Evolutionary conservation across 2,113 vertebrate species (phyloP), one percentile per base, ranked within the genome.

Genomic region (Epinephelus moara): DNA sequence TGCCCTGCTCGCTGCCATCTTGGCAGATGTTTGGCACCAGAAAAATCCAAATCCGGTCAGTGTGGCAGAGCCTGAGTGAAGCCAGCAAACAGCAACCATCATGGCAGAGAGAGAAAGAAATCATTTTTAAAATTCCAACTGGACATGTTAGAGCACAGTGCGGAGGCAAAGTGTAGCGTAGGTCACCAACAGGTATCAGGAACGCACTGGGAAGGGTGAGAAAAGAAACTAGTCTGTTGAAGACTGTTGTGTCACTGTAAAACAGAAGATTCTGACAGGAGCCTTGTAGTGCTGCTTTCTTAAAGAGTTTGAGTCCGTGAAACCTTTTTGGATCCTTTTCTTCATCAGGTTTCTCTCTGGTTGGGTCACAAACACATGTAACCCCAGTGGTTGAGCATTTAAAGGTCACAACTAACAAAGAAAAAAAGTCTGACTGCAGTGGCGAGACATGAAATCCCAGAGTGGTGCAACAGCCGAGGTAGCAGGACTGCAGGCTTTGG

Each of bases 11-110:
- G 12, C 57, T 70, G 75, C 75, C 72, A 77, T 70, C 17, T 57
- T 69, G 71, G 72, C 76, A 82, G 82, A 80, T 81, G 61, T 80
- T 56, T 73, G 62, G 75, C 88, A 82, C 37, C 61, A 50, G 18
- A 68, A 75, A 72, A 66, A 70, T 72, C 23, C 0, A 75, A 66
- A 42, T 21, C 37, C 15, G 4, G 37, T 49, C 52, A 57, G 10
- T 37, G 57, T 63, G 42, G 40, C 33, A 40, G 9, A 14, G 2
- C n/a, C 64, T n/a, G 60, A 23, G 30, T 61, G 37, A n/a, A 80
- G 11, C 21, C 47, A 59, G 69, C 11, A 53, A 68, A n/a, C 49
- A 64, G 15, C 61, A 75, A 33, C 19, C 19, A 25, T 25, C 56
- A 77, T 59, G 57, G 74, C 47, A 64, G 0, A 37, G 33, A 71